phyloP scores from a whole-genome alignment of 2,797 vertebrate species.

The Falco cherrug region DNA sequence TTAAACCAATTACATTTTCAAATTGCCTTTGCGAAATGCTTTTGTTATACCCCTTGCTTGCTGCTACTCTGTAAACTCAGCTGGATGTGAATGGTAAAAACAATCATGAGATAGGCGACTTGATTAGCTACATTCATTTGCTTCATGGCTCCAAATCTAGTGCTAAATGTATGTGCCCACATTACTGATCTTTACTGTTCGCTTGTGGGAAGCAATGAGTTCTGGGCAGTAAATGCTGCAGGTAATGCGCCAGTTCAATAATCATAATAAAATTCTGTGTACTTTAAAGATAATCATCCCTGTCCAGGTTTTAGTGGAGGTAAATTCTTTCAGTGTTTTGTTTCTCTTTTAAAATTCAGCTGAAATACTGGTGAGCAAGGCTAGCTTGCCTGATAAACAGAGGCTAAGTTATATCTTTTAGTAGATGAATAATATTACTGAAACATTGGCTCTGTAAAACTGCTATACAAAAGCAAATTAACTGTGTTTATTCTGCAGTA shows the following conservation, averaged over 20 bases:
- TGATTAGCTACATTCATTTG: slow-evolving; percentile 2
- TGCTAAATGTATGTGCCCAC: fast-evolving
- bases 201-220: neutral
- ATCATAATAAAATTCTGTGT: neutral
- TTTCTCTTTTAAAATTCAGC: neutral
- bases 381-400: neutral
- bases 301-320: neutral
- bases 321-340: neutral
- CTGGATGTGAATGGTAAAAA: slow-evolving; percentile 28
- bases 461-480: neutral
- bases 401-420: neutral
- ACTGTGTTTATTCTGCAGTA: neutral
- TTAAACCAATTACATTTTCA: slow-evolving; percentile 39
- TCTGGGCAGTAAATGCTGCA: neutral
- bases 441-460: neutral
- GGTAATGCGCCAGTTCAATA: neutral
- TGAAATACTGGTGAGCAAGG: neutral
- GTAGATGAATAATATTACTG: neutral
- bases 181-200: neutral
- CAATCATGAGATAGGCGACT: neutral
- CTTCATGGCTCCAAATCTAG: neutral
- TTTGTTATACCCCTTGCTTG: neutral
- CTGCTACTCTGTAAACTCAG: neutral
- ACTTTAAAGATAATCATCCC: neutral
- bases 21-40: neutral